phyloP scores from a whole-genome alignment of 1,140 invertebrate genomes.

The Musca domestica region DNA sequence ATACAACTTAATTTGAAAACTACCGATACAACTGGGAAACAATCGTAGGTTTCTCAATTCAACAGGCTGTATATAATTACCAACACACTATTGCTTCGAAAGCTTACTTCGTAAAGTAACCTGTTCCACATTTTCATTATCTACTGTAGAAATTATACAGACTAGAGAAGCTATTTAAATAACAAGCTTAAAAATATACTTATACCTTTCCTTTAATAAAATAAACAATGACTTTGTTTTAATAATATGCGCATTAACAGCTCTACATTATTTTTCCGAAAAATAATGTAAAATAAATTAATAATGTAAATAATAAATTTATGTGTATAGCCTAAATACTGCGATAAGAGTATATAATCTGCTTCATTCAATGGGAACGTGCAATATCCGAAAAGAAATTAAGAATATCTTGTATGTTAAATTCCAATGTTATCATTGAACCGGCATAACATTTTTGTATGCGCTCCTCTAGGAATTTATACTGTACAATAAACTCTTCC shows the following conservation, averaged over 20 bases:
- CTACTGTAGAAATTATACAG: too few relatives aligned
- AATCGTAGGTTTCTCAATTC: too few relatives aligned
- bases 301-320: too few relatives aligned
- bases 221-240: conserved; percentile 1
- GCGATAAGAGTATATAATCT: not conserved
- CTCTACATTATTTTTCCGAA: conserved; percentile 6
- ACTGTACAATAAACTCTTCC: conserved; percentile 97
- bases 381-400: conserved; percentile 98
- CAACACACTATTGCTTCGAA: too few relatives aligned
- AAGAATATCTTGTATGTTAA: conserved; percentile 94
- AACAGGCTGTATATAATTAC: too few relatives aligned
- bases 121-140: too few relatives aligned
- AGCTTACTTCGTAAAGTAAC: too few relatives aligned
- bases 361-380: conserved; percentile 72
- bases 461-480: conserved; percentile 89
- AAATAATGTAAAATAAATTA: conserved; percentile 2
- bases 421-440: conserved; percentile 91
- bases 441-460: conserved; percentile 96
- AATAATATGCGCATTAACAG: conserved; percentile 12
- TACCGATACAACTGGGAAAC: too few relatives aligned
- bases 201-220: not conserved
- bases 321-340: too few relatives aligned
- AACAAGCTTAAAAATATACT: too few relatives aligned
- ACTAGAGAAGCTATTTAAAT: too few relatives aligned
- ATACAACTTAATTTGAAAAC: too few relatives aligned